phyloP scores from a whole-genome alignment of 2,113 vertebrate genomes.

The Galbula dea region DNA sequence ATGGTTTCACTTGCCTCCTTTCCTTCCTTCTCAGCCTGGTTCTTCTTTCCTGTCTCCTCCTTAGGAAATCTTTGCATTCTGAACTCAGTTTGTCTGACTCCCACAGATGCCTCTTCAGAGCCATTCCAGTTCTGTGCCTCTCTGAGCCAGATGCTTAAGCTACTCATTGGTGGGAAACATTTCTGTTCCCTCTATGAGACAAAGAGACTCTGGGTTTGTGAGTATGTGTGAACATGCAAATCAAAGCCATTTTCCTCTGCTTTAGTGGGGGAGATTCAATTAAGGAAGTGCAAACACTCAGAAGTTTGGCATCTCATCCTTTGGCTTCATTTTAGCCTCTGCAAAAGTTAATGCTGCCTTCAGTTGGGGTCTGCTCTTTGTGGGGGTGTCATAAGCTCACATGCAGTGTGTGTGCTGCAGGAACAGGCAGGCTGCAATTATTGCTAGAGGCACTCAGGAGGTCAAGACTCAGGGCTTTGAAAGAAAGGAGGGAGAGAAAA shows the following conservation, averaged over 20 bases:
- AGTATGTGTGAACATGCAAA: not conserved
- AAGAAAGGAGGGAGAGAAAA: slow-evolving; percentile 37
- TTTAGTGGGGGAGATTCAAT: not conserved
- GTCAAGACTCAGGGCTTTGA: no score
- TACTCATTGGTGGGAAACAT: not conserved
- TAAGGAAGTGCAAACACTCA: not conserved
- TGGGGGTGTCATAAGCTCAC: not conserved
- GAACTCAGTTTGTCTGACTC: not conserved
- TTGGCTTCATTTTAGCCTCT: no score
- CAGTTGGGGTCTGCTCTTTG: not conserved
- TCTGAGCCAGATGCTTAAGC: not conserved
- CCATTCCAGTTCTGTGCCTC: not conserved
- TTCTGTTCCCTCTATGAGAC: not conserved
- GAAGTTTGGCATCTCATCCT: not conserved
- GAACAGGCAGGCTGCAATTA: no score
- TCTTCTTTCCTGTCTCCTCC: not conserved
- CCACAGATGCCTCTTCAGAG: not conserved
- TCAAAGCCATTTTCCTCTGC: not conserved
- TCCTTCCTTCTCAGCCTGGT: not conserved
- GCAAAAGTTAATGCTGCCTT: no score
- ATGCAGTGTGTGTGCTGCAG: no score
- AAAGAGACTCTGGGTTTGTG: not conserved
- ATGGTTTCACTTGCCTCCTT: not conserved
- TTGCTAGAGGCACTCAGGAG: no score
- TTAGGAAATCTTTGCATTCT: not conserved